Evolutionary conservation across 1,140 invertebrate genomes (phyloP).

Genomic region (Drosophila melanica): DNA sequence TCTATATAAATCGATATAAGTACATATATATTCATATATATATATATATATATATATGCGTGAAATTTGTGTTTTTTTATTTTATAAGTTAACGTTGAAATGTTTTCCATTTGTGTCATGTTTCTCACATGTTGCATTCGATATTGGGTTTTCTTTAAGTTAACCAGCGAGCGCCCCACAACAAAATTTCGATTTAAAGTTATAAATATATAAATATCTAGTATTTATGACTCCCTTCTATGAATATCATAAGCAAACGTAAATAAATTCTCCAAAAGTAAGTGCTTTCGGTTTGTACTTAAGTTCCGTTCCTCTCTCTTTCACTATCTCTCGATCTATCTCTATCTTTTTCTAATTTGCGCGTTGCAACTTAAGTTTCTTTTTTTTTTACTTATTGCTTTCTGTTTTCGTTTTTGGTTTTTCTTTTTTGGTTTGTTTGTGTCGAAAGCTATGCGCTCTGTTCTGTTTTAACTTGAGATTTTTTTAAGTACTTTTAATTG

Average conservation of each 20-base stretch:
- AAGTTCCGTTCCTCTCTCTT: constrained; percentile 57
- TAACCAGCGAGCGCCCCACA: constrained; percentile 38
- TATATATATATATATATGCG: constrained; percentile 26
- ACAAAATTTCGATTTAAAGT: constrained; percentile 48
- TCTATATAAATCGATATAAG: constrained; percentile 33
- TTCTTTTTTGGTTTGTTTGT: constrained; percentile 45
- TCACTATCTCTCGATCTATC: constrained; percentile 26
- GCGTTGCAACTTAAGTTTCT: constrained; percentile 65
- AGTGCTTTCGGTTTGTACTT: constrained; percentile 76
- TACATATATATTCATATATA: constrained; percentile 22
- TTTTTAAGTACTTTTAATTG: constrained; percentile 68
- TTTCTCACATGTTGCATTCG: constrained; percentile 53
- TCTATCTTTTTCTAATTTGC: constrained; percentile 28
- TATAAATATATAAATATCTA: constrained; percentile 48
- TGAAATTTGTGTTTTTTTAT: constrained; percentile 30
- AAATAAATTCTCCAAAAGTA: constrained; percentile 65
- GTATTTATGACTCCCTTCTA: constrained; percentile 55
- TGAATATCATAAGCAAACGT: constrained; percentile 44
- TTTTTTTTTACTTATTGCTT: constrained; percentile 11
- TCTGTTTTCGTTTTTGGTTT: constrained; percentile 24
- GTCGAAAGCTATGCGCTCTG: constrained; percentile 66
- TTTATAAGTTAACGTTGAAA: constrained; percentile 54
- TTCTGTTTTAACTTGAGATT: constrained; percentile 57
- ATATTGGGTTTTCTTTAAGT: neutral
- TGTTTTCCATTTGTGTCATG: constrained; percentile 61